Percentiles rank a stretch among this genome's conserved stretches.
These are phyloP conservation scores for Acinonyx jubatus DNA, from an alignment of 2,113 vertebrate genomes.

Conservation along the genomic window DNA sequence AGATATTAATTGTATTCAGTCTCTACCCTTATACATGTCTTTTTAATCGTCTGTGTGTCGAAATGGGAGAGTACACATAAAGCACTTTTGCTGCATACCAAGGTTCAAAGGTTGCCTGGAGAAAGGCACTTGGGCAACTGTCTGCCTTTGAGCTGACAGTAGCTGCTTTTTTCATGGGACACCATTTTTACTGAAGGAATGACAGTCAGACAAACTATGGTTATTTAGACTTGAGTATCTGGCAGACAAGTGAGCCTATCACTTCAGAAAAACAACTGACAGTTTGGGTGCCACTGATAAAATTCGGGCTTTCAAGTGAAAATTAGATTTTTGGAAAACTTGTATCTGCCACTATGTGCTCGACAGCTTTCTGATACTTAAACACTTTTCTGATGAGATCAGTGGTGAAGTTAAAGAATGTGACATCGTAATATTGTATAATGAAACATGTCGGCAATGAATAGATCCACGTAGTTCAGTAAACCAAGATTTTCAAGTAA, in stretches of 20 bases:
- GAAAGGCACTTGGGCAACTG: not conserved
- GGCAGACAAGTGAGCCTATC: not conserved
- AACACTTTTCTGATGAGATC: constrained; percentile 24
- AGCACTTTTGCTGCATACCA: too few relatives aligned
- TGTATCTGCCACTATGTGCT: not conserved
- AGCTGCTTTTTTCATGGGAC: not conserved
- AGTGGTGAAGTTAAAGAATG: constrained; percentile 22
- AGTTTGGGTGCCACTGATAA: constrained; percentile 7
- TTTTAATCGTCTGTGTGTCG: not conserved
- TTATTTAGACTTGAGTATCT: not conserved
- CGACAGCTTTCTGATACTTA: constrained; percentile 24
- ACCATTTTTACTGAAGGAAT: not conserved
- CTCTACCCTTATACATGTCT: not conserved
- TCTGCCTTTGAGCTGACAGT: not conserved
- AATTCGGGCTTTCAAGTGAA: constrained; percentile 46
- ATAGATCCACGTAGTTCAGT: not conserved
- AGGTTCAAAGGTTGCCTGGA: not conserved
- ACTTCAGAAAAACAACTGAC: constrained; percentile 14
- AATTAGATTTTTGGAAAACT: constrained; percentile 54
- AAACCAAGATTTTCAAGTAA: constrained; percentile 37
- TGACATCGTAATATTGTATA: constrained; percentile 18
- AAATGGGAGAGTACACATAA: not conserved
- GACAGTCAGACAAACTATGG: not conserved
- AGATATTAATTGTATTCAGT: not conserved
- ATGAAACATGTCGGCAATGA: constrained; percentile 12